phyloP scores from a whole-genome alignment of 1,140 invertebrate species.

The Vollenhovia emeryi region DNA sequence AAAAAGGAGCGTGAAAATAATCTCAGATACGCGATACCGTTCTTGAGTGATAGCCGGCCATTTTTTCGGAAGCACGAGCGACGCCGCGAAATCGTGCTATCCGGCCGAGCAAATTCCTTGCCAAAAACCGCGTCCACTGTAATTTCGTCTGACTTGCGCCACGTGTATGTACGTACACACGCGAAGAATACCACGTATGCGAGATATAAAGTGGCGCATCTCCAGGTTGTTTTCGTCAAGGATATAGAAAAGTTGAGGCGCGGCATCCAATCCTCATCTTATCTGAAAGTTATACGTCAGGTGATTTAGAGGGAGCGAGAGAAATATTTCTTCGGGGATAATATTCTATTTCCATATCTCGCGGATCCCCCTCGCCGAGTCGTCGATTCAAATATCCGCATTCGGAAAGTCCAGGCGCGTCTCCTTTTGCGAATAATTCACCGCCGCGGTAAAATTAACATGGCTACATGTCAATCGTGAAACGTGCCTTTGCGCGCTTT shows the following conservation, averaged over 20 bases:
- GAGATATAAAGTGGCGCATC: not conserved
- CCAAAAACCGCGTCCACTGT: conserved; percentile 10
- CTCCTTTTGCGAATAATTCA: conserved; percentile 14
- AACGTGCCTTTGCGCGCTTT: conserved; percentile 18
- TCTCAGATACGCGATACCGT: not conserved
- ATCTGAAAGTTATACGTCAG: not conserved
- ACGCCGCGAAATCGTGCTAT: not conserved
- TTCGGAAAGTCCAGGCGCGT: not conserved
- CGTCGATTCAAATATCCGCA: not conserved
- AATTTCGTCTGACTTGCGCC: not conserved
- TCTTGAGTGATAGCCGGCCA: not conserved
- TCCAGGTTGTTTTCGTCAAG: not conserved
- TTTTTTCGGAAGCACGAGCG: not conserved
- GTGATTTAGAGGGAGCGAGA: not conserved
- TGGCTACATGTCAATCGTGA: not conserved
- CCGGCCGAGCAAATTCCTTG: not conserved
- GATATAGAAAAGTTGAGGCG: not conserved
- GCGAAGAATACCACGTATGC: not conserved
- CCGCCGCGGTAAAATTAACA: not conserved
- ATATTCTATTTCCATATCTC: not conserved
- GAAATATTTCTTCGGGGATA: not conserved
- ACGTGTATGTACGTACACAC: not conserved
- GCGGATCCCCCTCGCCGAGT: not conserved
- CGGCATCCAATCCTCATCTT: not conserved
- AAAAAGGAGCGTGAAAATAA: not conserved